These are phyloP conservation scores for Morbakka virulenta DNA, from an alignment of 30 jellyfish, hydroid and myxozoan genomes.

Conservation along the genomic window DNA sequence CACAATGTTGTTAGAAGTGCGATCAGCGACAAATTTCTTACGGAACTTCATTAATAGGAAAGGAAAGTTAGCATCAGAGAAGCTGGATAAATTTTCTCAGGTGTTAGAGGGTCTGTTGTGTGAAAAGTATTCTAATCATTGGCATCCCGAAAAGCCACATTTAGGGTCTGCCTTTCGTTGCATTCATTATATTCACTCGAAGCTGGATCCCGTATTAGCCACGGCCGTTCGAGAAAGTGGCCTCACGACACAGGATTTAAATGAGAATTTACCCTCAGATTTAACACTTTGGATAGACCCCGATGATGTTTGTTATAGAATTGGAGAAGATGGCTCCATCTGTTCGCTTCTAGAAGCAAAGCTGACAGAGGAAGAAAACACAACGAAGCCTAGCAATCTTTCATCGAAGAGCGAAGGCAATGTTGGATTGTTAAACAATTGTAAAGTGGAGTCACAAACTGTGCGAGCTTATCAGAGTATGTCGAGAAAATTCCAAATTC, in stretches of 20 bases:
- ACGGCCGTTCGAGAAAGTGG: conserved; percentile 87
- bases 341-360: conserved; percentile 61
- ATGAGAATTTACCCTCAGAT: conserved; percentile 77
- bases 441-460: background rate
- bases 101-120: conserved; percentile 65
- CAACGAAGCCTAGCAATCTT: background rate
- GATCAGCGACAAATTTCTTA: conserved; percentile 77
- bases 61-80: conserved; percentile 51
- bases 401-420: background rate
- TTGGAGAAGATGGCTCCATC: conserved; percentile 98
- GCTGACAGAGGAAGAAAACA: conserved; percentile 1
- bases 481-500: background rate
- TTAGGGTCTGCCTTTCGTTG: conserved; percentile 96
- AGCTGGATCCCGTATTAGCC: conserved; percentile 78
- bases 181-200: conserved; percentile 65
- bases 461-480: background rate
- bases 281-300: conserved; percentile 98
- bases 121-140: conserved; percentile 71
- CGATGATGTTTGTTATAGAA: conserved; percentile 85
- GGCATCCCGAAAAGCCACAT: conserved; percentile 96
- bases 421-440: background rate
- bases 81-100: conserved; percentile 63
- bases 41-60: conserved; percentile 66
- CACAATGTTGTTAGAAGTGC: conserved; percentile 80
- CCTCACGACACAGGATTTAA: conserved; percentile 57